phyloP scores from a whole-genome alignment of 2,888 invertebrate genomes.

The Imbricaverruca yamaguchii region DNA sequence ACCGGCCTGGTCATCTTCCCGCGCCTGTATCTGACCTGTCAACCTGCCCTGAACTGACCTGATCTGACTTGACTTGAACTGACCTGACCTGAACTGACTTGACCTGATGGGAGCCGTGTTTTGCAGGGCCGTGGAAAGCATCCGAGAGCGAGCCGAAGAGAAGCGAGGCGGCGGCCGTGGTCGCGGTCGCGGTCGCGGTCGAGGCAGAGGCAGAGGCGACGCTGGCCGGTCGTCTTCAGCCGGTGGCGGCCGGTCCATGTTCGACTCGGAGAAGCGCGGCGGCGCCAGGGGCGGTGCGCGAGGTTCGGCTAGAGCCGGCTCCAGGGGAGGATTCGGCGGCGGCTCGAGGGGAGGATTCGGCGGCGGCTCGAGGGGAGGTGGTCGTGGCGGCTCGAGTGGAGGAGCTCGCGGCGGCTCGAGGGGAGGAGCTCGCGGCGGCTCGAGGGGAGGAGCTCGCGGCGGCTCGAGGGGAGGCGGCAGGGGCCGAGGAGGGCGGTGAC shows the following conservation, averaged over 20 bases:
- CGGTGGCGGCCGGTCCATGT: too few species aligned
- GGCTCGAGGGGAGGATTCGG: neutral
- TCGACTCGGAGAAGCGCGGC: too few species aligned
- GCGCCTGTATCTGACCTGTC: too few species aligned
- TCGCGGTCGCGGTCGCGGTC: neutral
- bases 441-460: neutral
- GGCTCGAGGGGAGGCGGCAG: neutral
- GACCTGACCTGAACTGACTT: neutral
- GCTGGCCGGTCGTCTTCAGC: neutral
- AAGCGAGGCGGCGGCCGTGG: neutral
- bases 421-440: neutral
- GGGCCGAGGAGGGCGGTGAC: neutral
- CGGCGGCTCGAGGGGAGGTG: neutral
- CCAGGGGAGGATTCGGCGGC: neutral
- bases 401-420: neutral
- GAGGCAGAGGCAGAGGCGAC: neutral
- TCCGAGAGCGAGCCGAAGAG: neutral
- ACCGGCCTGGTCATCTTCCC: too few species aligned
- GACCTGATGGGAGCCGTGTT: neutral
- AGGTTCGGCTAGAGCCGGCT: too few species aligned
- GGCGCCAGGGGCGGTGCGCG: too few species aligned
- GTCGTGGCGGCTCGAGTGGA: neutral
- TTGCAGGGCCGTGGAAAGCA: neutral
- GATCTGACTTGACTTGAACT: neutral
- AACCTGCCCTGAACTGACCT: too few species aligned